Percentiles rank a stretch among this genome's conserved stretches.
These are phyloP conservation scores for Drosophila lacicola DNA, from an alignment of 2,888 invertebrate genomes.

Conservation along the genomic window DNA sequence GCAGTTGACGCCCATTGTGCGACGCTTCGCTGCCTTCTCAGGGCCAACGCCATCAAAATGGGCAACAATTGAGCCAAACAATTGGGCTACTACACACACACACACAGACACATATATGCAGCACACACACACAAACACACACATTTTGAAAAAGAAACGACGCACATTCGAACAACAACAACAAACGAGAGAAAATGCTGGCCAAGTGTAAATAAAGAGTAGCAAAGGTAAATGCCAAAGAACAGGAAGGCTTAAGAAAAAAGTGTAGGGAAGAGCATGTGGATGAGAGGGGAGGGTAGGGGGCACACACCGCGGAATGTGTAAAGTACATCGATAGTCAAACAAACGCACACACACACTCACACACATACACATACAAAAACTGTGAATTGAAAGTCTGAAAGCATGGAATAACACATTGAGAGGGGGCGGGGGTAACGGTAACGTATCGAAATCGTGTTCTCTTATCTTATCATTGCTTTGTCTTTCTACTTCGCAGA, in stretches of 20 bases:
- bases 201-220: constrained; percentile 59
- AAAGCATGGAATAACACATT: constrained; percentile 4
- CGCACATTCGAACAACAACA: constrained; percentile 44
- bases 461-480: constrained; percentile 57
- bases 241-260: constrained; percentile 69
- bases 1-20: constrained; percentile 61
- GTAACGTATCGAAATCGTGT: constrained; percentile 32
- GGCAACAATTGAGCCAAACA: constrained; percentile 71
- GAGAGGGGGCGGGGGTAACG: not conserved
- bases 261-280: not conserved
- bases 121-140: constrained; percentile 8
- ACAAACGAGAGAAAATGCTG: constrained; percentile 14
- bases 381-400: constrained; percentile 14
- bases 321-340: constrained; percentile 47
- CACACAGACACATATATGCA: not conserved
- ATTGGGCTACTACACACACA: constrained; percentile 58
- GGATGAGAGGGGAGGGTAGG: constrained; percentile 1
- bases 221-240: constrained; percentile 44
- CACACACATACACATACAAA: constrained; percentile 12
- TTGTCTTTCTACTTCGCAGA: constrained; percentile 30
- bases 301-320: constrained; percentile 33
- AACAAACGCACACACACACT: constrained; percentile 9
- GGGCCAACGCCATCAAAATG: constrained; percentile 63
- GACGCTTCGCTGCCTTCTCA: constrained; percentile 63
- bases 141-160: constrained; percentile 22